Conservation (phyloP, 2,888 invertebrate species). For the Macrosiphum euphorbiae region DNA sequence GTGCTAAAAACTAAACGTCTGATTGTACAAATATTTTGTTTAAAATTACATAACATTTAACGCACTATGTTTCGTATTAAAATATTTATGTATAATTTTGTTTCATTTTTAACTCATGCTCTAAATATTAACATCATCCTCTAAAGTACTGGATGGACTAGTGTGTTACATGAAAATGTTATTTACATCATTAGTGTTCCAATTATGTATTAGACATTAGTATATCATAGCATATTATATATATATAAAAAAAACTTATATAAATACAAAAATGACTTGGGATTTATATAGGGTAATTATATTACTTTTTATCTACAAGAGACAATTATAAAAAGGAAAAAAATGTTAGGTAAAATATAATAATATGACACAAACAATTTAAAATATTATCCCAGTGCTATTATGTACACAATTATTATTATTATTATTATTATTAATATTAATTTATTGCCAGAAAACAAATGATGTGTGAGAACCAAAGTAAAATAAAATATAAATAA, state of each 20-base stretch:
- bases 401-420: conserved; percentile 52
- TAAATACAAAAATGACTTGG: conserved; percentile 64
- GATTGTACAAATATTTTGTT: conserved; percentile 64
- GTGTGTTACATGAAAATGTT: conserved; percentile 62
- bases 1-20: conserved; percentile 63
- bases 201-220: conserved; percentile 62
- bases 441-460: conserved; percentile 64
- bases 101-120: conserved; percentile 46
- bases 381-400: conserved; percentile 61
- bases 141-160: conserved; percentile 63
- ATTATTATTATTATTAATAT: conserved; percentile 53
- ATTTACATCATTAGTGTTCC: conserved; percentile 63
- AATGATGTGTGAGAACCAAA: conserved; percentile 60
- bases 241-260: conserved; percentile 63
- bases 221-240: conserved; percentile 51
- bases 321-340: conserved; percentile 54
- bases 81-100: conserved; percentile 59
- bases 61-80: conserved; percentile 53
- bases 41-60: conserved; percentile 64
- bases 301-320: conserved; percentile 59
- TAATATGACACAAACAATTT: conserved; percentile 62
- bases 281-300: conserved; percentile 54
- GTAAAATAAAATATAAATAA: conserved; percentile 58
- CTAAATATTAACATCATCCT: conserved; percentile 58
- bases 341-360: conserved; percentile 60